Conservation (phyloP, 2,888 invertebrate genomes). For the Noctua pronuba region DNA sequence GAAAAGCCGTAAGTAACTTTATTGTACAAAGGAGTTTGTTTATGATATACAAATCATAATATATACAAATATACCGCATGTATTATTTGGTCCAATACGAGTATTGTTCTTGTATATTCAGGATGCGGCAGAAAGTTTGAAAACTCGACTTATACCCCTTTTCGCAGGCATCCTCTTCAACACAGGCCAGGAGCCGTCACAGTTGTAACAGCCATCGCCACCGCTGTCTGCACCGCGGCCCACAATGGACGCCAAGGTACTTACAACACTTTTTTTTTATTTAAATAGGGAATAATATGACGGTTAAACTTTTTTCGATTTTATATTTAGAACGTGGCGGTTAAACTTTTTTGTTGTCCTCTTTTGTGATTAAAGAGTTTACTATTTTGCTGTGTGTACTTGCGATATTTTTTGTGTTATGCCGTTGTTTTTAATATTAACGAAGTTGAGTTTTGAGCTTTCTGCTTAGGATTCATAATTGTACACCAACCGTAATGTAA, state of each 20-base stretch:
- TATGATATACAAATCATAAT: background rate
- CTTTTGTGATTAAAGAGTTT: background rate
- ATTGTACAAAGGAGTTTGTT: background rate
- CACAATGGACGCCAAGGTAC: constrained; percentile 83
- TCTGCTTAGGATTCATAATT: background rate
- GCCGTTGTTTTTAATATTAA: background rate
- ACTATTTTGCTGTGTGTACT: constrained; percentile 4
- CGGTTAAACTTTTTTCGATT: constrained; percentile 18
- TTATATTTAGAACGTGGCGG: background rate
- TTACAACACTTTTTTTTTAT: constrained; percentile 37
- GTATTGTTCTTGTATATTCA: background rate
- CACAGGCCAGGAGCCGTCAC: constrained; percentile 29
- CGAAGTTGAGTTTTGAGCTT: background rate
- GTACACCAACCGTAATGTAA: background rate
- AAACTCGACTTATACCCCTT: constrained; percentile 43
- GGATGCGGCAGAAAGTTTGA: background rate
- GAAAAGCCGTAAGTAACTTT: background rate
- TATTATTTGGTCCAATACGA: background rate
- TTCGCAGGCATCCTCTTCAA: constrained; percentile 15
- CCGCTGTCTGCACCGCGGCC: constrained; percentile 39
- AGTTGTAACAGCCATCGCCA: constrained; percentile 22
- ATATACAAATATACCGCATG: too few species aligned
- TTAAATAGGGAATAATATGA: constrained; percentile 14
- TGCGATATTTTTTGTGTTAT: background rate
- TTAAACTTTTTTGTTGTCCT: background rate